Evolutionary conservation across 2,888 invertebrate genomes (phyloP), one percentile per base, ranked within the genome.

Genomic region (Apoderus coryli): DNA sequence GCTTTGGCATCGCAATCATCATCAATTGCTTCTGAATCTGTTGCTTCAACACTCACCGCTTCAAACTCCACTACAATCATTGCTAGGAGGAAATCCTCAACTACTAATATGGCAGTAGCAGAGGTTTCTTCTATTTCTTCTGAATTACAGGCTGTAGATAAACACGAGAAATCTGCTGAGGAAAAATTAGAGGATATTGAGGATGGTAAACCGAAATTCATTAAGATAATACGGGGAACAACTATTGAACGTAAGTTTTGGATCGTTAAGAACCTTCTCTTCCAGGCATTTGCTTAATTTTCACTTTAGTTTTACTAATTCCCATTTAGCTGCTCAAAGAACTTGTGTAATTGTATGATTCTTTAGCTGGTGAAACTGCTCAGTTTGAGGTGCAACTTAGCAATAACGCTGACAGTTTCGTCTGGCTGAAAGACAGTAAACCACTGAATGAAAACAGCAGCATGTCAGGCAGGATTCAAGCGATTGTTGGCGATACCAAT

Each of bases 401-500:
- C 38, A 65, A 72, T 11, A 61, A 64, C 27, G 72, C 73, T 2
- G 67, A 70, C 9, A 64, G 69, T 19, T 72, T 89, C 38, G 72
- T 72, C 9, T 90, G 89, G 89, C 56, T 89, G 42, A 88, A 85
- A 57, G 82, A 89, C 57, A 89, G 89, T 60, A 76, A 76, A 56
- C 76, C 80, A 0, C 52, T 89, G 44, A 72, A 74, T 23, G 69
- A 65, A 5, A 79, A 82, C 54, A 70, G 65, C 29, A 59, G 80
- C 31, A 44, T 50, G 40, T 78, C 81, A 40, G 81, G 82, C 51
- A 67, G 84, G 10, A 72, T 82, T 29, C 65, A 63, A 39, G 66
- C 71, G 41, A 66, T 71, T 4, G 65, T 65, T 29, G 64, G 65
- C 9, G 61, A 66, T 12, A 69, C 69, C 33, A 69, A 67, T 39